Evolutionary conservation across 2,113 vertebrate species (phyloP), one percentile per base, ranked within the genome.

Genomic region (Glaucidium brasilianum): DNA sequence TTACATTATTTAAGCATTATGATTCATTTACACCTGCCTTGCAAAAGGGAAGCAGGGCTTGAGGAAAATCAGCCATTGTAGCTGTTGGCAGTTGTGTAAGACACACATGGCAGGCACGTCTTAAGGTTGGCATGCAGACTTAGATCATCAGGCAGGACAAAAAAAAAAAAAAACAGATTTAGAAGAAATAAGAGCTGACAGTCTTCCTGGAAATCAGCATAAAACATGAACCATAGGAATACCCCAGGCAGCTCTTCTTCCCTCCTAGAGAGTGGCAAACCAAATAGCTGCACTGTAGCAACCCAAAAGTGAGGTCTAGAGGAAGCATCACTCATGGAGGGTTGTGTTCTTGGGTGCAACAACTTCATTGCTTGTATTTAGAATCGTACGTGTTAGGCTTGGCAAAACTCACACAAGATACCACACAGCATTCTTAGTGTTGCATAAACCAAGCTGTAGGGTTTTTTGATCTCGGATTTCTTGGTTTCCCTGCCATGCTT

Each of bases 31-130:
- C 15, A n/a, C 9, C 11, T 56, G n/a, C 20, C 62, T 60, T 60
- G 20, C 35, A n/a, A 27, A 72, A 30, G 32, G 23, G 27, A 72
- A 62, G 23, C n/a, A 25, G 76, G 25, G 32, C 52, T 62, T 1
- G 0, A 34, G 29, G 35, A 67, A 18, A 6, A 34, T 56, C n/a
- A n/a, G 52, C 7, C 1, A 0, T n/a, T 35, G 9, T 37, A 26
- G 32, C 29, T 66, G 32, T 55, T 2, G 7, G 32, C 18, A 56
- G 11, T 32, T 72, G 29, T 0, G 0, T 2, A 60, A 71, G 32
- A 59, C 37, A 22, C 16, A 45, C 47, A n/a, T 8, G 7, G 41
- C 20, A 68, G 37, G 17, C 12, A 45, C 18, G 49, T 79, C 53
- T 78, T 30, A 45, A 79, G 55, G 34, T 2, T 85, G 30, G 30